Base-by-base conservation (phyloP, 2,113 vertebrate species). In the Melanostigma gelatinosum region DNA sequence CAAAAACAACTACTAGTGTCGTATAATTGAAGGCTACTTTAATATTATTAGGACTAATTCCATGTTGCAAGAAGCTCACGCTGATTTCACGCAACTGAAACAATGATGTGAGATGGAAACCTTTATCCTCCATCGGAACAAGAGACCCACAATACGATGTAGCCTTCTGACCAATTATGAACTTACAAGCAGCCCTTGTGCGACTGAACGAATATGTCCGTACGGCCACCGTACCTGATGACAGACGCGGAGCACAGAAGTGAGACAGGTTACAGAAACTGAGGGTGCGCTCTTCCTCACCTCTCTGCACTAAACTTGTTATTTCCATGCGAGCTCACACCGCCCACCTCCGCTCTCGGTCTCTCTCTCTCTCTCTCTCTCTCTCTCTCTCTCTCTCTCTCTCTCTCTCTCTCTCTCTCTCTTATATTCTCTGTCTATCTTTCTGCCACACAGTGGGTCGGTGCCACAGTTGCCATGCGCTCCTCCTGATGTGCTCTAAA, bases 321-420 rank as follows among this genome's bases (percentile, higher is more conserved):
- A 81, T 92, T 90, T 92, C 86, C 91, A 88, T 87, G 48, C 1
- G 50, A 46, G 40, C 44, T 88, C 82, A 68, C 73, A 38, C 72
- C 57, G 63, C 74, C 87, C 87, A 63, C 90, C 89, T 72, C 79
- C 80, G 42, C 73, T 52, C 4, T 83, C 68, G 64, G 48, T 60
- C 77, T 73, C 57, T 63, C 74, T 61, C 36, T 79, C 68, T 69
- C 75, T 77, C 48, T 52, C 32, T 77, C 62, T 66, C 64, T 72
- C 27, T 68, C 69, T 76, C 50, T 61, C 68, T 77, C 55, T 60
- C 52, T 70, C 72, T 66, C 52, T 65, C 61, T 72, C 58, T 73
- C 34, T 72, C 60, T 66, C 62, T 24, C 52, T 77, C 55, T 63
- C 69, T 69, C 50, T 77, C 44, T 2, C 27, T 29, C 73, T 52